Evolutionary conservation across 2,888 invertebrate species (phyloP), one percentile per base, ranked within the genome.

Genomic region (Pammene aurita): DNA sequence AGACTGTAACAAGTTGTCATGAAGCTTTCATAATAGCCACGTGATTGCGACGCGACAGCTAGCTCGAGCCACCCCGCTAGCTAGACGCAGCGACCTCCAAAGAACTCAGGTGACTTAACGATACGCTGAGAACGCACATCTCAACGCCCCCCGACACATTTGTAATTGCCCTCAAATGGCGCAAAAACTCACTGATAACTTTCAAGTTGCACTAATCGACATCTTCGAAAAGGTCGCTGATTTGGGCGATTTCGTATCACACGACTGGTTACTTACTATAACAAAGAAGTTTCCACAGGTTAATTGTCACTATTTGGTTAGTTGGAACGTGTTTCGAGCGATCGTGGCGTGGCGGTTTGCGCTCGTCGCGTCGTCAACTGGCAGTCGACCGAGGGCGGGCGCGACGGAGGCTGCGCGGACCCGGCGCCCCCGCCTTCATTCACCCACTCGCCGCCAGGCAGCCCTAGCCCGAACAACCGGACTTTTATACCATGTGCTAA

Each of bases 321-420:
- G 82, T 80, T 79, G 79, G 78, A 70, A 70, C 76, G 81, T 75
- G 75, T 76, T 77, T 64, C 41, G 70, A 76, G 78, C 82, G 83
- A 80, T 80, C 78, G 79, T 76, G 76, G 83, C 90, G 91, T 90
- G 86, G 74, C 74, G 72, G 72, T 77, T 75, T 82, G 82, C 87
- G 86, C 87, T 85, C 81, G 80, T 77, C 91, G 89, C 91, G 90
- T 80, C 81, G 86, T 83, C 82, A 82, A 91, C 92, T 90, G 90
- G 80, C 85, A 77, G 78, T 79, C 79, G 76, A 80, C 81, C 78
- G 84, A 84, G 80, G 77, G 75, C 82, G 84, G 80, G 78, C 75
- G 83, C 84, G 74, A 82, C 87, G 85, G 92, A 90, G 90, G 89
- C 91, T 92, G 92, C 92, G 92, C 92, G 85, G 79, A 77, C 77